Base-by-base conservation (phyloP, 1,140 invertebrate genomes). In the Phocides pigmalion region DNA sequence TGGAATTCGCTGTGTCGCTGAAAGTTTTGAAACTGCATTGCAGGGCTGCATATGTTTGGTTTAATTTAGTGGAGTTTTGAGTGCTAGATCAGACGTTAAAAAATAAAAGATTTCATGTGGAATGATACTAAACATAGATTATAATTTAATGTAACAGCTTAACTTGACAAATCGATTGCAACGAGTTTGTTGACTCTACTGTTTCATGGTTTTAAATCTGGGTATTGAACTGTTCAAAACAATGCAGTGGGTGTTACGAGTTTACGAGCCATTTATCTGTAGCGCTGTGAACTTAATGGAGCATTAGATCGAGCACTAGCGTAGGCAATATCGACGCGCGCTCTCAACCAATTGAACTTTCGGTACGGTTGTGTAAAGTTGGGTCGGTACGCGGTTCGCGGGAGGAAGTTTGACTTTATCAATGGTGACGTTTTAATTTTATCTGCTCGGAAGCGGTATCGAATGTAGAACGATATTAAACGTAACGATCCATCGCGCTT, bases 381-480 rank as follows among this genome's bases (percentile, higher is more conserved):
- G n/a, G n/a, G n/a, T n/a, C n/a, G n/a, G n/a, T n/a, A 37, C 47
- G 39, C n/a, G 15, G 39, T 6, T 28, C 22, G 51, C 47, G 58
- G 28, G 70, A 67, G 71, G 68, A 66, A 70, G 50, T 46, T 11
- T 1, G 22, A 8, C 46, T 41, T 61, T 63, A 56, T 66, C 61
- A 59, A 41, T 56, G 8, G 39, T 72, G 32, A 66, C 51, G 64
- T 64, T 62, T 44, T 44, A 73, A 76, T 66, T 66, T 82, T 83
- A 84, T 84, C 77, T 76, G 17, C 53, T 70, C 70, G 77, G 79
- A 82, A 82, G 74, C 70, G 74, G 69, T 37, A 72, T 47, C 62
- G 49, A 77, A 82, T 79, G 71, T 75, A 67, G 72, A 67, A 62
- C 74, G 68, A 71, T 56, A 73, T 73, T 62, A 66, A 66, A 68